These are phyloP conservation scores for Hypocryptadius cinnamomeus DNA, from an alignment of 2,113 vertebrate genomes.

Conservation along the genomic window DNA sequence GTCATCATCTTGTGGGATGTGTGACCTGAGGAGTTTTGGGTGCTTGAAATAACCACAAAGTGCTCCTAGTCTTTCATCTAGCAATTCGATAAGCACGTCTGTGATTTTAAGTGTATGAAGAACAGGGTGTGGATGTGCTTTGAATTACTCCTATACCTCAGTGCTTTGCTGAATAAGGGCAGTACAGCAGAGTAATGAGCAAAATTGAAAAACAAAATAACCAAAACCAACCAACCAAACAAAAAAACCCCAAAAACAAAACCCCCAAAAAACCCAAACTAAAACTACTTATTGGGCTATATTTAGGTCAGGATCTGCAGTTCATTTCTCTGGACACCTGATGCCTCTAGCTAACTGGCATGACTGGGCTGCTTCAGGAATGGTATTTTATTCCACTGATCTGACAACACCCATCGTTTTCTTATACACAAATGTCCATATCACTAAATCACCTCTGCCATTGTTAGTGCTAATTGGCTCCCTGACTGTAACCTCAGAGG, in stretches of 20 bases:
- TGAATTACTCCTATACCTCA: background rate
- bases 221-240: too few relatives aligned
- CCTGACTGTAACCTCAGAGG: background rate
- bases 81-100: background rate
- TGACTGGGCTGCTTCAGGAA: background rate
- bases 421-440: background rate
- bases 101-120: background rate
- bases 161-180: background rate
- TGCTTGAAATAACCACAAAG: background rate
- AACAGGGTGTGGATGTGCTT: background rate
- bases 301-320: background rate
- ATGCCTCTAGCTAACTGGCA: background rate
- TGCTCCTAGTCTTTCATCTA: background rate
- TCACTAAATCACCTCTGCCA: constrained; percentile 24
- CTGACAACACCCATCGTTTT: background rate
- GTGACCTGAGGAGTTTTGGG: background rate
- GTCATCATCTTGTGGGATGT: background rate
- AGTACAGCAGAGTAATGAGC: background rate
- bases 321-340: background rate
- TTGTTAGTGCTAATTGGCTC: constrained; percentile 44
- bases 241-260: too few relatives aligned
- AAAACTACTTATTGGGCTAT: background rate
- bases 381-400: constrained; percentile 2
- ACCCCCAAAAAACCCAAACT: too few relatives aligned
- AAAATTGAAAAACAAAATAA: background rate